Evolutionary conservation across 2,888 invertebrate species (phyloP).

Genomic region (Heteromyza rotundicornis): DNA sequence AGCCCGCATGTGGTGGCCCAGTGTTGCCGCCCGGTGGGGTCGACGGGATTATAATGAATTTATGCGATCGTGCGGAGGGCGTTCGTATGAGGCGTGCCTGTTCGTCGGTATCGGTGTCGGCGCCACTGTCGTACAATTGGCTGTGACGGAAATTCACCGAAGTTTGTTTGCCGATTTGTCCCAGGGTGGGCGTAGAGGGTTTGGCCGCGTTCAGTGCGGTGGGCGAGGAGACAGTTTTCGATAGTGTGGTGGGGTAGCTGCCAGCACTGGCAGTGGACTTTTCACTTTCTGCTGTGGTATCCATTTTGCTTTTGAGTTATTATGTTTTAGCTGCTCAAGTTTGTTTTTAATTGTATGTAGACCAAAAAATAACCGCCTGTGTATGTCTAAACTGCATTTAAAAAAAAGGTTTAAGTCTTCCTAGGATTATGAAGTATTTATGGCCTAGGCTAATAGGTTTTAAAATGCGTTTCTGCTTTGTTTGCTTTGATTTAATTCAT

Average conservation of each 20-base stretch:
- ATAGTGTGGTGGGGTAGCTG: slow-evolving; percentile 13
- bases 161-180: slow-evolving; percentile 37
- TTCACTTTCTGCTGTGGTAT: neutral
- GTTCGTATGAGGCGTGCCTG: slow-evolving; percentile 54
- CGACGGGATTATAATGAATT: slow-evolving; percentile 59
- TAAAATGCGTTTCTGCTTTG: no score
- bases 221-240: slow-evolving; percentile 43
- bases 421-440: no score
- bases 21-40: slow-evolving; percentile 34
- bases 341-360: no score
- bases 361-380: no score
- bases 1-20: neutral
- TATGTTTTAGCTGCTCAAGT: no score
- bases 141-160: slow-evolving; percentile 48
- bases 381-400: no score
- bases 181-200: slow-evolving; percentile 35
- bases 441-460: no score
- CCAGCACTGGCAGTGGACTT: neutral
- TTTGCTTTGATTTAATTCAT: no score
- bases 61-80: slow-evolving; percentile 53
- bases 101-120: slow-evolving; percentile 54
- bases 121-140: slow-evolving; percentile 53
- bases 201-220: slow-evolving; percentile 36
- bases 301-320: no score
- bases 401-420: no score